Percentiles rank a stretch among this genome's conserved stretches.
These are phyloP conservation scores for Epinephelus cyanopodus DNA, from an alignment of 2,113 vertebrate genomes.

Conservation along the genomic window DNA sequence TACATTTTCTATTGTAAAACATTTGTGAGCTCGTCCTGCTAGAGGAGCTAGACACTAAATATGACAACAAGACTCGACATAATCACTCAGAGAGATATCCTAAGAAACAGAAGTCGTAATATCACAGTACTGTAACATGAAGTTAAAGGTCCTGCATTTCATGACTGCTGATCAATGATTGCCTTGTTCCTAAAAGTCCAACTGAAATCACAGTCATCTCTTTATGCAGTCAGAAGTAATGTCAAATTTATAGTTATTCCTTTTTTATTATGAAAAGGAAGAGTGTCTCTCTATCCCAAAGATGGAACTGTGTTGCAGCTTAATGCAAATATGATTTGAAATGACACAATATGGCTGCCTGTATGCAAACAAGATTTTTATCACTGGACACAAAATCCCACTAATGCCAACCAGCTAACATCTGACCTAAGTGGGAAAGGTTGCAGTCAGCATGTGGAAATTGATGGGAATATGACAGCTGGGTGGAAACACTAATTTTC, in stretches of 20 bases:
- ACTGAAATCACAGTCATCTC: neutral
- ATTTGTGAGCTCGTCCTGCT: neutral
- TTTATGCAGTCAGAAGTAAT: neutral
- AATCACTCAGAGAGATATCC: neutral
- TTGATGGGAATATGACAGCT: too few species aligned
- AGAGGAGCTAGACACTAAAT: conserved; percentile 4
- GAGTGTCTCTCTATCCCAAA: neutral
- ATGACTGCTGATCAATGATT: conserved; percentile 4
- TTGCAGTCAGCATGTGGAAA: too few species aligned
- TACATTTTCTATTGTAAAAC: neutral
- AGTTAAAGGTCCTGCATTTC: neutral
- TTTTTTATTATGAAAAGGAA: neutral
- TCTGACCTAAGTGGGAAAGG: too few species aligned
- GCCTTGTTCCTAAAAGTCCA: neutral
- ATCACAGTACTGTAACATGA: neutral
- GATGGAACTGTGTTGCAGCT: neutral
- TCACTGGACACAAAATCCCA: too few species aligned
- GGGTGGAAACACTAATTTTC: too few species aligned
- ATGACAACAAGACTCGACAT: neutral
- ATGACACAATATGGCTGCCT: neutral
- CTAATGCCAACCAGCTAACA: too few species aligned
- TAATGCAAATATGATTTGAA: neutral
- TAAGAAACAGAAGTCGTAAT: neutral
- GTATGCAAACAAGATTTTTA: neutral
- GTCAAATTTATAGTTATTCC: too few species aligned